These are phyloP conservation scores for Somateria mollissima DNA, from an alignment of 2,797 vertebrate species.

Conservation along the genomic window DNA sequence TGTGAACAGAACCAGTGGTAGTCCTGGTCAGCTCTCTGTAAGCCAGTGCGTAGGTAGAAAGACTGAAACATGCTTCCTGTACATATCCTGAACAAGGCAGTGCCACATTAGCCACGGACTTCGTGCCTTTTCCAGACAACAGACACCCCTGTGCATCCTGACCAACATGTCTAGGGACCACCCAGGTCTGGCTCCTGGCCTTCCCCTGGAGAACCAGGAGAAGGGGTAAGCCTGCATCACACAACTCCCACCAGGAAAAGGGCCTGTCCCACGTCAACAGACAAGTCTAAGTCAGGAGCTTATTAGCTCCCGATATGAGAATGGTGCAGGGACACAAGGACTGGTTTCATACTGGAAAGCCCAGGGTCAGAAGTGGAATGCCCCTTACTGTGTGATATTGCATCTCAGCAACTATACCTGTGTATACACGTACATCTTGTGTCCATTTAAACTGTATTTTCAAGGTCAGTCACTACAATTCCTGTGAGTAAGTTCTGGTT, in stretches of 20 bases:
- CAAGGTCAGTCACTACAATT: background rate
- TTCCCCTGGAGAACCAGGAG: background rate
- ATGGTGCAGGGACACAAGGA: background rate
- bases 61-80: accelerated
- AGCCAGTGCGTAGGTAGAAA: accelerated
- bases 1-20: background rate
- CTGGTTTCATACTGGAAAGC: background rate
- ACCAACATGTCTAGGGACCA: background rate
- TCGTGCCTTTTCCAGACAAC: background rate
- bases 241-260: accelerated
- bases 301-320: background rate
- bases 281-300: background rate
- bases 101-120: background rate
- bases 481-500: background rate
- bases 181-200: background rate
- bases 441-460: background rate
- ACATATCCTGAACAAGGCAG: accelerated
- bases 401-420: background rate
- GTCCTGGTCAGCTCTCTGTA: background rate
- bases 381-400: accelerated
- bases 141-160: accelerated
- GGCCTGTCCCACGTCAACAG: background rate
- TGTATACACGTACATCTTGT: background rate
- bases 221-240: background rate
- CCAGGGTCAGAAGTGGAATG: background rate